Percentiles rank a stretch among this genome's conserved stretches.
Evolutionary conservation across 2,797 vertebrate genomes (phyloP).

Genomic region (Nyctalus aviator): DNA sequence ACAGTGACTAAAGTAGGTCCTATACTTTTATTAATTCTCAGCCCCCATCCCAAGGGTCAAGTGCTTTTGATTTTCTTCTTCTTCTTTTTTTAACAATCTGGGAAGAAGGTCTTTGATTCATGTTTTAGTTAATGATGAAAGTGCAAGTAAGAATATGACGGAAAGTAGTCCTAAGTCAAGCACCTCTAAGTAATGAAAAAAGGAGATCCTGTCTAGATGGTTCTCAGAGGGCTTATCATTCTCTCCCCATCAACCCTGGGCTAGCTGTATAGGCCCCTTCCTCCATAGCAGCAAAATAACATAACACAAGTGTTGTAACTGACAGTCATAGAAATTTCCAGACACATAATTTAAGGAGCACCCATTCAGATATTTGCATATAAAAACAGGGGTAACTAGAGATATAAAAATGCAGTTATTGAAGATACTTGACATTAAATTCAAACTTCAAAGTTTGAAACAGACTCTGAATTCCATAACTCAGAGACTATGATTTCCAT

Average conservation of each 20-base stretch:
- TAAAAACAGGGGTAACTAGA: not conserved
- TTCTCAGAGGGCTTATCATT: not conserved
- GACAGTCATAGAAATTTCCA: not conserved
- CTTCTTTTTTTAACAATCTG: not conserved
- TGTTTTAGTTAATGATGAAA: constrained; percentile 28
- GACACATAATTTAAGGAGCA: not conserved
- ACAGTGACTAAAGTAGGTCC: not conserved
- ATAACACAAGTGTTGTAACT: not conserved
- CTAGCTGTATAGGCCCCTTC: not conserved
- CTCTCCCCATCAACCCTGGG: not conserved
- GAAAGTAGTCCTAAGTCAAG: not conserved
- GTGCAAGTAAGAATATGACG: not conserved
- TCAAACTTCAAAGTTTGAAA: constrained; percentile 26
- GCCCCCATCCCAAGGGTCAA: not conserved
- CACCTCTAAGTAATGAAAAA: not conserved
- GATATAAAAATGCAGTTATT: not conserved
- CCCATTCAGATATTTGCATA: not conserved
- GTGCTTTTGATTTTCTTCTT: not conserved
- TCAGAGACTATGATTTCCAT: not conserved
- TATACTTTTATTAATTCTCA: not conserved
- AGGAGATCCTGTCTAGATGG: not conserved
- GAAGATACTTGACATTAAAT: not conserved
- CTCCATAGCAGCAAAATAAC: not conserved
- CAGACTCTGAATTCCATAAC: not conserved
- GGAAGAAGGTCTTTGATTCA: not conserved